A percentile compares a stretch with the other conserved stretches of the same genome.
Conservation (phyloP, 1,140 invertebrate species). For the Bactericera cockerelli region DNA sequence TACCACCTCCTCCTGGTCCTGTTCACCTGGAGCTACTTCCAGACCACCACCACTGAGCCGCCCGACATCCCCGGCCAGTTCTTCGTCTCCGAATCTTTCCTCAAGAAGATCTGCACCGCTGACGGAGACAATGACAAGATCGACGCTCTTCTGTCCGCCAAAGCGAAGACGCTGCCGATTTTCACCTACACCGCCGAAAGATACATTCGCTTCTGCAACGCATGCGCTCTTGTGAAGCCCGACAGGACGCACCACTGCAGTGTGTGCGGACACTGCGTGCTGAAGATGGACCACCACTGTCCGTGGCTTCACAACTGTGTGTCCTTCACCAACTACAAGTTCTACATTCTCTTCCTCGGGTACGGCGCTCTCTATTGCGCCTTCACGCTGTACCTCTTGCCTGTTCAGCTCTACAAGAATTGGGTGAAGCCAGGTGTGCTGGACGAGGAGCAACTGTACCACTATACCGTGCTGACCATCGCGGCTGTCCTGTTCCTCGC, state of each 20-base stretch:
- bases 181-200: not conserved
- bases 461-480: conserved; percentile 34
- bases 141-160: not conserved
- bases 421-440: not conserved
- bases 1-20: conserved; percentile 76
- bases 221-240: conserved; percentile 85
- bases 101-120: not conserved
- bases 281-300: conserved; percentile 99
- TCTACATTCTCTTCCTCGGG: conserved; percentile 88
- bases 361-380: conserved; percentile 82
- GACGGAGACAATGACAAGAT: not conserved
- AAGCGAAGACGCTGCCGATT: not conserved
- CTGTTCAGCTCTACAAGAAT: not conserved
- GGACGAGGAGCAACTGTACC: too few species aligned
- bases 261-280: conserved; percentile 77
- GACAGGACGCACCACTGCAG: conserved; percentile 94
- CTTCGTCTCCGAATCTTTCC: not conserved
- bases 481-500: conserved; percentile 93
- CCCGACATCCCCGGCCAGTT: conserved; percentile 45
- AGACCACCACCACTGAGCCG: conserved; percentile 78
- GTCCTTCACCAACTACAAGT: conserved; percentile 96
- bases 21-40: conserved; percentile 88
- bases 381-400: conserved; percentile 40
- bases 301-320: conserved; percentile 99
- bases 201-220: conserved; percentile 73